Conservation (phyloP, 2,888 invertebrate species). For the Tetanocera ferruginea region DNA sequence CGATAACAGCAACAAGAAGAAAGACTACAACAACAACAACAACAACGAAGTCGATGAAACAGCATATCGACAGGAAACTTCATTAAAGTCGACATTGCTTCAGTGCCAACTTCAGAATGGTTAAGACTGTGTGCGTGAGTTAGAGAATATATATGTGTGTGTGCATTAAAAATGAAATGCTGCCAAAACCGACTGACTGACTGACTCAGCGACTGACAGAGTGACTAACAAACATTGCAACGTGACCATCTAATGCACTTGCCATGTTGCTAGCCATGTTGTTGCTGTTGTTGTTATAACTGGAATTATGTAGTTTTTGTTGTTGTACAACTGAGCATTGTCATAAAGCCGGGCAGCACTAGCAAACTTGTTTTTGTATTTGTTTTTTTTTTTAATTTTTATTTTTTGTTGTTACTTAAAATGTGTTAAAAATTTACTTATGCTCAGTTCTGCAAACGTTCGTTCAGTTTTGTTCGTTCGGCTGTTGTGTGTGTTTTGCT, state of each 20-base stretch:
- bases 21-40: constrained; percentile 42
- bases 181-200: background rate
- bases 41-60: constrained; percentile 18
- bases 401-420: background rate
- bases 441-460: too few relatives aligned
- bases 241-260: constrained; percentile 35
- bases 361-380: constrained; percentile 3
- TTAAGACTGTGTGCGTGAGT: background rate
- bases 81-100: constrained; percentile 58
- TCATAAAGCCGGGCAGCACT: too few relatives aligned
- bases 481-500: background rate
- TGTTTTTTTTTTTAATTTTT: too few relatives aligned
- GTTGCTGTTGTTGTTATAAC: constrained; percentile 6
- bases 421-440: too few relatives aligned
- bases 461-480: too few relatives aligned
- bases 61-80: constrained; percentile 60
- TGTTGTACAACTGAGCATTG: too few relatives aligned
- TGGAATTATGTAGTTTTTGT: background rate
- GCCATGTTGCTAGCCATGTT: background rate
- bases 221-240: constrained; percentile 14
- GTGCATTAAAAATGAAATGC: background rate
- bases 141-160: background rate
- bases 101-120: constrained; percentile 9
- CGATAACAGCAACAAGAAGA: constrained; percentile 36
- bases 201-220: background rate